Evolutionary conservation across 2,113 vertebrate species (phyloP).

Genomic region (Enhydra lutris): DNA sequence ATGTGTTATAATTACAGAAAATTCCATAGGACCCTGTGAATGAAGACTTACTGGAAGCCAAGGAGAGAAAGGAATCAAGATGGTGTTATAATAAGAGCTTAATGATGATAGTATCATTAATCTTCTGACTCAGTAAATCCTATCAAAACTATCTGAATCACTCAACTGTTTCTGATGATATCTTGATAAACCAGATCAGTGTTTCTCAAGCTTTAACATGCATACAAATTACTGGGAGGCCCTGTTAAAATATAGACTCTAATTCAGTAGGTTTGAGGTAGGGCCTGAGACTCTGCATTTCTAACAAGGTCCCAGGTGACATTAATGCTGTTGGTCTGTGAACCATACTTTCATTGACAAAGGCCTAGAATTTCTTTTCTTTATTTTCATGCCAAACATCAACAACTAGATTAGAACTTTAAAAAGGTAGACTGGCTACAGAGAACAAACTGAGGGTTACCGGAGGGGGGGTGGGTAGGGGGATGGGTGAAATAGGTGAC

Average conservation of each 20-base stretch:
- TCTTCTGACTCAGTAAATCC: neutral
- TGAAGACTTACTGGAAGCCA: neutral
- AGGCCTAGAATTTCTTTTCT: neutral
- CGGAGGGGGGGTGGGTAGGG: neutral
- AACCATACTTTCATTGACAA: neutral
- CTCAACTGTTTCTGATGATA: neutral
- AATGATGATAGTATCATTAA: neutral
- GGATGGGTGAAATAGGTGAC: neutral
- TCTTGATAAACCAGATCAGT: neutral
- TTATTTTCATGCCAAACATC: conserved; percentile 6
- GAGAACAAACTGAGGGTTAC: neutral
- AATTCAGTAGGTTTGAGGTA: neutral
- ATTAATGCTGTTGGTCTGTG: neutral
- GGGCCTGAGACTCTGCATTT: neutral
- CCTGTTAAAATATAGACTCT: neutral
- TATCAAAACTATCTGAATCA: neutral
- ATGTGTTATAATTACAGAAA: neutral
- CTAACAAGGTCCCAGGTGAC: neutral
- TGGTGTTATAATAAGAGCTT: neutral
- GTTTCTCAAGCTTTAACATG: neutral
- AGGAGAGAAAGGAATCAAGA: neutral
- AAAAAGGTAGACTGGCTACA: neutral
- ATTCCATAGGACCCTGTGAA: neutral
- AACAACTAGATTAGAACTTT: neutral
- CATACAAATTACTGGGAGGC: neutral